Conservation (phyloP, 2,113 vertebrate genomes). For the Capricornis sumatraensis region DNA sequence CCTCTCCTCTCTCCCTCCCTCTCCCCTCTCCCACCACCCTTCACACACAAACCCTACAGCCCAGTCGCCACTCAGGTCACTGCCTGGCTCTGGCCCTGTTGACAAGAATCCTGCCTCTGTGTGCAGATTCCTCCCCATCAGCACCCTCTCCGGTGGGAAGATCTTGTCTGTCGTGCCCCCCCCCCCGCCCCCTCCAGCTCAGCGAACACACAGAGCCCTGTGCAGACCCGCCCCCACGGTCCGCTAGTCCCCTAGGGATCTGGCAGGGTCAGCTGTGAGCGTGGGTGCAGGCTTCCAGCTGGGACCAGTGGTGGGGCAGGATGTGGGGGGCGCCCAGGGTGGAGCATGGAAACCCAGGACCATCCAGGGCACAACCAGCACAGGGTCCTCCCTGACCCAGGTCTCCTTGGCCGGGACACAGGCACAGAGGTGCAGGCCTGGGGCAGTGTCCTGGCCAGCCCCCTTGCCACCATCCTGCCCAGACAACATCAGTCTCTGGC, state of each 20-base stretch:
- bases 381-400: neutral
- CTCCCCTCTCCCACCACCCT: neutral
- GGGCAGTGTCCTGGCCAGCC: neutral
- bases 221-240: neutral
- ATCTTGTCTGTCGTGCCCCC: constrained; percentile 42
- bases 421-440: neutral
- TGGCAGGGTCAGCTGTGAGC: constrained; percentile 44
- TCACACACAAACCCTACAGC: neutral
- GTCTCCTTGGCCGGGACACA: neutral
- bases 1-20: neutral
- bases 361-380: neutral
- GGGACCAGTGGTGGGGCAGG: constrained; percentile 54
- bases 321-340: neutral
- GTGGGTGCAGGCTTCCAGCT: constrained; percentile 71
- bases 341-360: neutral
- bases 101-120: neutral
- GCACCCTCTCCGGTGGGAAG: neutral
- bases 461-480: accelerated
- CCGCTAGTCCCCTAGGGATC: neutral
- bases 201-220: constrained; percentile 41
- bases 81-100: neutral
- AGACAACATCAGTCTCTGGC: neutral
- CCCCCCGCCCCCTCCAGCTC: constrained; percentile 46
- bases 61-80: neutral
- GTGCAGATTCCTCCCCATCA: constrained; percentile 56